Evolutionary conservation across 2,888 invertebrate genomes (phyloP), one percentile per base, ranked within the genome.

Genomic region (Caenorhabditis doughertyi): DNA sequence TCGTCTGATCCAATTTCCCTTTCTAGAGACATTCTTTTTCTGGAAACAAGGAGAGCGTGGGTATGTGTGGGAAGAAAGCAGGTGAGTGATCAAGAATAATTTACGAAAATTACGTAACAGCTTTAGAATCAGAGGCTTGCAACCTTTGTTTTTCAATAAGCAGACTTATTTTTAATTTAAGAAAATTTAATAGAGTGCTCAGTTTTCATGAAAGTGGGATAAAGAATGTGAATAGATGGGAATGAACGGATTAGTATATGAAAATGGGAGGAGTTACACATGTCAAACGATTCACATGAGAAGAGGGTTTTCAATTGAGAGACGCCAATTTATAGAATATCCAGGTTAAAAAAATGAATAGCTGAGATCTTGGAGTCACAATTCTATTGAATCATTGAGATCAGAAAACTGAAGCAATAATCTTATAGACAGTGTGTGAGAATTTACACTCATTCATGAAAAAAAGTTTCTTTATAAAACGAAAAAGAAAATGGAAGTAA

Each of bases 21-120:
- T 16, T 42, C 73, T 32, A 32, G 21, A 18, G 74, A 56, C 74
- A 74, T 74, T 74, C 27, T 73, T 39, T 64, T 55, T 55, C 55
- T 53, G 49, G 64, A 44, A 42, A 53, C 53, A 62, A 62, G 13
- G 35, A 58, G 51, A 39, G 53, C 53, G 53, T 51, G 58, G 49
- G 53, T 27, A 53, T 11, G 27, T 47, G n/a, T n/a, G n/a, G 62
- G 42, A 47, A 35, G 35, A 56, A 62, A 62, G n/a, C 27, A 44
- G 62, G 62, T 62, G 62, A 47, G 62, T 62, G 62, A 62, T 62
- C 62, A 11, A 13, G 42, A 62, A 25, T 13, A 25, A 44, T 44
- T 42, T 16, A 9, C 27, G 44, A n/a, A n/a, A n/a, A 44, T 44
- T 16, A 42, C 70, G 35, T 56, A 58, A 58, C 58, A 13, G 35